Base-by-base conservation (phyloP, 2,113 vertebrate species). In the Haplochromis vanheusdeni region DNA sequence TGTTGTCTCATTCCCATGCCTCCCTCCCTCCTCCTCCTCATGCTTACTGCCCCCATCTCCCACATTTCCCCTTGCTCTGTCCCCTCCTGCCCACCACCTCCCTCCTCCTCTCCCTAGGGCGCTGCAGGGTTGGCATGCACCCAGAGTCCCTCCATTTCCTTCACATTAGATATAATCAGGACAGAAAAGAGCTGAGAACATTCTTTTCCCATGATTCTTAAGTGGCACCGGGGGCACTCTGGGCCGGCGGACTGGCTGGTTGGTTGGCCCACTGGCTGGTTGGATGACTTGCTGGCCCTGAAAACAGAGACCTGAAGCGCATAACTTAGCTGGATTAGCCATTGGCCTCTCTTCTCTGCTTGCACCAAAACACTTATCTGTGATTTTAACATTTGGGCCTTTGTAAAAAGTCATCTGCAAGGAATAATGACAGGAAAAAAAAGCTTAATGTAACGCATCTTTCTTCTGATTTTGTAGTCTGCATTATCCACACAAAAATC, bases 171-270 rank as follows among this genome's bases (percentile, higher is more conserved):
- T 97, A 95, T 92, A 93, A 96, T 96, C 96, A 89, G 89, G 87
- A 89, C 91, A 94, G 91, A 94, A 92, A 92, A 89, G 86, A 94
- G 92, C 93, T 89, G 91, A 91, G 93, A 86, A 95, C 94, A 95
- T 96, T 96, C 93, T 96, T 96, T 96, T 96, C 95, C 95, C 95
- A 96, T 96, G 95, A 96, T 95, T 95, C 96, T 94, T 94, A 85
- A 94, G 93, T 95, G 94, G 94, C 91, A 94, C 87, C 83, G 89
- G 89, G 90, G 94, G 91, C 90, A 86, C 83, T 87, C 68, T 58
- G 85, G 88, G 89, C 90, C 35, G 65, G 82, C 83, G 6, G 33
- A 37, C 60, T 83, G 86, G 65, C 85, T 58, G 83, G 40, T 75
- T 87, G 83, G 45, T 75, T 87, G 84, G 88, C 86, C 83, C 86